Percentiles rank a stretch among this genome's conserved stretches.
Evolutionary conservation across 2,797 vertebrate species (phyloP).

Genomic region (Amphiprion clarkii): DNA sequence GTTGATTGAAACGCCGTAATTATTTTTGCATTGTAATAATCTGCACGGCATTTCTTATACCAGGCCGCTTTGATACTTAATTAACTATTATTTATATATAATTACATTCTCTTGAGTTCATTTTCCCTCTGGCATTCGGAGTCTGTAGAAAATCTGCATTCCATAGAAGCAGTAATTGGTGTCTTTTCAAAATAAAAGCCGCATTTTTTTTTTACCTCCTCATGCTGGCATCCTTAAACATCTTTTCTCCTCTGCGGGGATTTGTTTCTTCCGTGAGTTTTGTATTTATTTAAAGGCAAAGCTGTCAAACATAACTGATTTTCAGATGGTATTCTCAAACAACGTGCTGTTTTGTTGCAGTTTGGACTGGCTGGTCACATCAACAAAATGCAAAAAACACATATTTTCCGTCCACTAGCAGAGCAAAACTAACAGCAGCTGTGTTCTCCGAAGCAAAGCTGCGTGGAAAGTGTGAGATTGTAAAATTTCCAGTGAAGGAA

Average conservation of each 20-base stretch:
- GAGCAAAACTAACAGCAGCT: neutral
- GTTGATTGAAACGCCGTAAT: constrained; percentile 47
- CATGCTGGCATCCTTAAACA: too few species aligned
- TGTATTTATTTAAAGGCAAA: neutral
- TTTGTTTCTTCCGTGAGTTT: neutral
- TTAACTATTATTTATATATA: constrained; percentile 24
- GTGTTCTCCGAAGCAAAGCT: constrained; percentile 7
- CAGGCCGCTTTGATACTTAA: constrained; percentile 28
- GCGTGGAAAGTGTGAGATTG: neutral
- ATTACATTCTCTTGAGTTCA: constrained; percentile 16
- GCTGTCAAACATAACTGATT: neutral
- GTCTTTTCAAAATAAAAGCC: constrained; percentile 26
- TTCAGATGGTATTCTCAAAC: neutral
- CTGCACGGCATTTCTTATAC: constrained; percentile 17
- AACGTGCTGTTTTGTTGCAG: neutral
- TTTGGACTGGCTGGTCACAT: neutral
- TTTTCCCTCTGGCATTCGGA: constrained; percentile 12
- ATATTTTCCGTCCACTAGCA: neutral
- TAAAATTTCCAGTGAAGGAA: neutral
- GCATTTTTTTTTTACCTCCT: neutral
- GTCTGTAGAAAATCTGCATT: neutral
- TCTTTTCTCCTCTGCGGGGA: too few species aligned
- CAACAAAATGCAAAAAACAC: neutral
- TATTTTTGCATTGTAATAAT: constrained; percentile 40
- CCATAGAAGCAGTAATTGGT: neutral